Conservation (phyloP, 2,888 invertebrate species). For the Harpagoxenus sublaevis region DNA sequence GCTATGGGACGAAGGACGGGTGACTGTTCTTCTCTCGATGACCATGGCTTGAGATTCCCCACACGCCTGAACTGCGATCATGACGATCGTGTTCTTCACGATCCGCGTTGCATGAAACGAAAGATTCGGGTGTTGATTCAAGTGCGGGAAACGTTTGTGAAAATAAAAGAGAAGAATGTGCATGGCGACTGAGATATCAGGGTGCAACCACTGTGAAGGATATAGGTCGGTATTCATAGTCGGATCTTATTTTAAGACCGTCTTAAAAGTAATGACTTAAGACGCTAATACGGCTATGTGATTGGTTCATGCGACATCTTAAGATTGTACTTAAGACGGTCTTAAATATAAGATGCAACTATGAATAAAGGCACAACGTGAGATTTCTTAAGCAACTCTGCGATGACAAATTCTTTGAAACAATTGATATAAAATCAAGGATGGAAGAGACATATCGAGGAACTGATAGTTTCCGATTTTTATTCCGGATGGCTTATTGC, state of each 20-base stretch:
- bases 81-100: not conserved
- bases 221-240: too few species aligned
- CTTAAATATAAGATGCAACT: too few species aligned
- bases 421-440: not conserved
- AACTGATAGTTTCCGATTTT: not conserved
- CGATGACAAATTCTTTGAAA: not conserved
- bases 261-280: too few species aligned
- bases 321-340: too few species aligned
- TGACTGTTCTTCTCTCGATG: not conserved
- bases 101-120: not conserved
- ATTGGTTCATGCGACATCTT: too few species aligned
- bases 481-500: not conserved
- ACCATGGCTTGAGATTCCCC: not conserved
- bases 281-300: too few species aligned
- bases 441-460: not conserved
- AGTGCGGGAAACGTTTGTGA: not conserved
- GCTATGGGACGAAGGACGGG: conserved; percentile 1
- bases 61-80: not conserved
- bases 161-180: not conserved
- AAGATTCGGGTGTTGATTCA: not conserved
- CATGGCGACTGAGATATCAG: not conserved
- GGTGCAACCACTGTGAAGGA: not conserved
- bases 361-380: not conserved
- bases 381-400: not conserved
- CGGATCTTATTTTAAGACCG: too few species aligned